Base-by-base conservation (phyloP, 2,797 vertebrate genomes). In the Channallabes apus region DNA sequence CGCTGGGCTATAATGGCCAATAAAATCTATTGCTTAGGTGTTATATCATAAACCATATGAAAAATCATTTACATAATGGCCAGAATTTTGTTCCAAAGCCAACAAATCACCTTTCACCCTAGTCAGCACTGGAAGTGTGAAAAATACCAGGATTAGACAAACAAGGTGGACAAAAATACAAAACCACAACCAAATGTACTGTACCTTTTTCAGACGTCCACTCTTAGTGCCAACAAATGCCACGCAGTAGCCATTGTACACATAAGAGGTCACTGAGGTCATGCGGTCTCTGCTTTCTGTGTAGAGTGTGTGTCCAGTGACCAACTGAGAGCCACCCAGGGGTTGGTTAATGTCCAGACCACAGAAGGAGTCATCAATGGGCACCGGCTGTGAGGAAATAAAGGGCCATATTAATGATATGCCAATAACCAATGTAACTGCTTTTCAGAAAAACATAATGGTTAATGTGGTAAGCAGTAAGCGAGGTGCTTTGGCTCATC, bases 321-420 rank as follows among this genome's bases (percentile, higher is more conserved):
- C 97, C 6, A 99, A 94, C 56, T 94, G 95, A 0, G 97, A 98
- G 82, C 98, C 98, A 20, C 98, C 98, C 0, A 99, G 96, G 0
- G 78, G 98, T 93, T 99, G 98, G 95, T 99, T 99, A 95, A 99
- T 99, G 94, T 99, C 98, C 67, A 99, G 93, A 80, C 98, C 98
- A 0, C 98, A 99, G 95, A 99, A 99, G 9, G 96, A 97, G 93
- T 99, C 98, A 29, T 99, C 97, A 0, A 99, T 99, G 86, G 98
- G 97, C 82, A 99, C 98, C 0, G 98, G 98, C 98, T 99, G 88
- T 59, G 32, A 35, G 41, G 58, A 82, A 68, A 58, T 86, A 84
- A 79, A 77, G 61, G 32, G 32, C 29, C 3, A 32, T 51, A 56
- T 75, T 76, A 83, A 54, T 61, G 32, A 62, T 68, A n/a, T n/a